A percentile compares a stretch with the other conserved stretches of the same genome.
Evolutionary conservation across 2,888 invertebrate species (phyloP).

Genomic region (Tetranychus truncatus): DNA sequence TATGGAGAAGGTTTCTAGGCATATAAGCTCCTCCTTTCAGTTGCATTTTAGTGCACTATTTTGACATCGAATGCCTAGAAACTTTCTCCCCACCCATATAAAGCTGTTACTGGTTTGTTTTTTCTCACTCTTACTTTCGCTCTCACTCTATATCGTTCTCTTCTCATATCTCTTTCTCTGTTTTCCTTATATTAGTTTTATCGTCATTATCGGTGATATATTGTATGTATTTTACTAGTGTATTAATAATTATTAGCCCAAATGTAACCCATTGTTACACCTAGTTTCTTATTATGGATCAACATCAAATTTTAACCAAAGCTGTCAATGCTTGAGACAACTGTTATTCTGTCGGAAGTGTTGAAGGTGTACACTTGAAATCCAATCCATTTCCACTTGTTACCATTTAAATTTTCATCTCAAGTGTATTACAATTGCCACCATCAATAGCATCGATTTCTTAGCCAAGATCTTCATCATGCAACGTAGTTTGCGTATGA

Average conservation of each 20-base stretch:
- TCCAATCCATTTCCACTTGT: background rate
- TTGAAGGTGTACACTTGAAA: constrained; percentile 57
- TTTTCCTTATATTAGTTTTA: background rate
- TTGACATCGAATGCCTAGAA: too few relatives aligned
- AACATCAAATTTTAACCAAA: constrained; percentile 93
- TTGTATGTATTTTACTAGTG: too few relatives aligned
- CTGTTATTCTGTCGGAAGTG: constrained; percentile 95
- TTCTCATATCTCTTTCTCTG: background rate
- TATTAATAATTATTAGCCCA: too few relatives aligned
- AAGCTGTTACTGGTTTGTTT: background rate
- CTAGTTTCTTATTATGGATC: constrained; percentile 33
- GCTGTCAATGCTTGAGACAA: constrained; percentile 97
- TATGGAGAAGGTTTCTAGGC: too few relatives aligned
- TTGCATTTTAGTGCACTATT: too few relatives aligned
- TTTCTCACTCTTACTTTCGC: constrained; percentile 3
- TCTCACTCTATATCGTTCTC: background rate
- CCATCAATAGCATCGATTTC: background rate
- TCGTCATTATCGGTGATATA: too few relatives aligned
- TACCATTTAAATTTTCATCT: background rate
- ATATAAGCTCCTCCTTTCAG: too few relatives aligned
- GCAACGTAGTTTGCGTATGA: constrained; percentile 21
- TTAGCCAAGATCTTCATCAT: background rate
- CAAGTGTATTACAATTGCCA: background rate
- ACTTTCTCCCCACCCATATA: too few relatives aligned
- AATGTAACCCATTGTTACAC: background rate